Evolutionary conservation across 2,113 vertebrate species (phyloP), one percentile per base, ranked within the genome.

Genomic region (Upupa epops): DNA sequence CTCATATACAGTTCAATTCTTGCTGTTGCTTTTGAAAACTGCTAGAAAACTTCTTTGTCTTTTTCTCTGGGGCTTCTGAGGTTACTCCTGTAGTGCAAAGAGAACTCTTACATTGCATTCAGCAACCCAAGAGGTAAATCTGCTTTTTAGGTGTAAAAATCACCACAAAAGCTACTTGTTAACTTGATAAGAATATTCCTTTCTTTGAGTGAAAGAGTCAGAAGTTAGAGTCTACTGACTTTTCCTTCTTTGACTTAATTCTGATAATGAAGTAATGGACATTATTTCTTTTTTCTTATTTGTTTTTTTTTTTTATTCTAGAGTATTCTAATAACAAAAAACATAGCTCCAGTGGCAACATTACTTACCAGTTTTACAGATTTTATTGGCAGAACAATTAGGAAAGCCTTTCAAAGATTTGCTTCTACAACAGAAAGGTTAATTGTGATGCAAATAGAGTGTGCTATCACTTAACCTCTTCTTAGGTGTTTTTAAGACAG

Each of bases 11-110:
- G 70, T 22, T 82, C 74, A 75, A 51, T 88, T 94, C 70, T 92
- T 89, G 19, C n/a, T 60, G 58, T 60, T 88, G n/a, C 49, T 93
- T 93, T 92, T 77, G 61, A 83, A 93, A 93, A 88, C 46, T 58
- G 40, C 63, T 76, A 78, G 46, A 82, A 91, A 92, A 92, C 40
- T 81, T 87, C 90, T 87, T 90, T 81, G 74, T 81, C 54, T 90
- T 90, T 90, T 72, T 86, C 81, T 90, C 32, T 75, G 91, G 66
- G 94, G 51, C 15, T 84, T 71, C 58, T 65, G 31, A 34, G 79
- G 31, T 75, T 89, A 66, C 16, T 93, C 20, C 52, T 86, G 28
- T 77, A 93, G 69, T 73, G 75, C 32, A 92, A 87, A 89, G 56
- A 92, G 52, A 86, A n/a, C 24, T 66, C 36, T 70, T 93, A 78